Conservation (phyloP, 1,140 invertebrate species). For the Pantala flavescens region DNA sequence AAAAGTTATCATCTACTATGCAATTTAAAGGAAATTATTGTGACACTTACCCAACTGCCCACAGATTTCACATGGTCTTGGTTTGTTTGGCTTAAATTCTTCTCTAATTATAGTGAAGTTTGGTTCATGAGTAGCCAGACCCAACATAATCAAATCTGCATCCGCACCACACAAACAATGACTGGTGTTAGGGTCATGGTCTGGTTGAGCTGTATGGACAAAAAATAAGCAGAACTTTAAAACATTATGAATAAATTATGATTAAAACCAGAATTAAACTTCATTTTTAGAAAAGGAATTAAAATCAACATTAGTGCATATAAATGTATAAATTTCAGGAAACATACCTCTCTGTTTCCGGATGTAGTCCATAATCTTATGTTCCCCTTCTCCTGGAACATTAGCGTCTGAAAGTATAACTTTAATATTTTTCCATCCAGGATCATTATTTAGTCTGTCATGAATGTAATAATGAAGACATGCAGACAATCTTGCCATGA, state of each 20-base stretch:
- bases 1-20: too few species aligned
- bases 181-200: constrained; percentile 95
- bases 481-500: constrained; percentile 89
- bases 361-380: constrained; percentile 99
- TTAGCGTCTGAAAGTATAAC: constrained; percentile 97
- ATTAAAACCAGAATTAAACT: too few species aligned
- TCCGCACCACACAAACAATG: constrained; percentile 98
- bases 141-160: constrained; percentile 97
- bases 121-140: constrained; percentile 95
- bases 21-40: too few species aligned
- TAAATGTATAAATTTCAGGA: too few species aligned
- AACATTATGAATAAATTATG: background rate
- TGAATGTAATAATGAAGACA: constrained; percentile 96
- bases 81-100: constrained; percentile 97
- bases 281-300: too few species aligned
- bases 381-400: constrained; percentile 96
- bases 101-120: constrained; percentile 97
- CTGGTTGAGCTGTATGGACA: constrained; percentile 64
- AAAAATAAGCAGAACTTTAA: constrained; percentile 20
- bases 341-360: constrained; percentile 80
- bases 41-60: constrained; percentile 65
- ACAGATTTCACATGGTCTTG: constrained; percentile 92
- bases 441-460: constrained; percentile 85
- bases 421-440: constrained; percentile 90
- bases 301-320: too few species aligned